phyloP scores from a whole-genome alignment of 2,888 invertebrate genomes.

The Pterobdella sp. region DNA sequence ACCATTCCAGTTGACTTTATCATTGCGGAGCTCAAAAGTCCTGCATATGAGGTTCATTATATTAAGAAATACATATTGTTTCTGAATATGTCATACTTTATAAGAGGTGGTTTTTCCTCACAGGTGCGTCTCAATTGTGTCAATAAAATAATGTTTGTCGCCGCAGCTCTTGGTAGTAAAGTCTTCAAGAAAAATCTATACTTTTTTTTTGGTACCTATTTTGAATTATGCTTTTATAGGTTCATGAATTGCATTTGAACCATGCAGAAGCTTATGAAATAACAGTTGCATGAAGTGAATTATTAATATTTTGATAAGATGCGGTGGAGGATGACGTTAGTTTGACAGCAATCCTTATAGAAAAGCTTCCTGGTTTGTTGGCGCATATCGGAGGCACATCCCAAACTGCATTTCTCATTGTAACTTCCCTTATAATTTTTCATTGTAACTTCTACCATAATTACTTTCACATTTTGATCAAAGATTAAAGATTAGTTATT shows the following conservation, averaged over 20 bases:
- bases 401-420: neutral
- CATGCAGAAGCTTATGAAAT: no score
- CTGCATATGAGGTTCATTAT: no score
- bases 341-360: slow-evolving; percentile 26
- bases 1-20: no score
- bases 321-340: slow-evolving; percentile 27
- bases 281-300: neutral
- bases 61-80: no score
- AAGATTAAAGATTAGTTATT: no score
- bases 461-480: no score
- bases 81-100: neutral
- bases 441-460: no score
- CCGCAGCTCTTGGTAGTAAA: neutral
- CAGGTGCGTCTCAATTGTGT: slow-evolving; percentile 20
- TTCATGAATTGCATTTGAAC: neutral
- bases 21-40: no score
- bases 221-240: neutral
- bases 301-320: neutral
- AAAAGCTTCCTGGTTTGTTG: slow-evolving; percentile 22
- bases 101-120: neutral
- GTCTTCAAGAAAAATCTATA: neutral
- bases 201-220: neutral
- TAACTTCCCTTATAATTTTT: no score
- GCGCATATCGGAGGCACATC: slow-evolving; percentile 12
- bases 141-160: slow-evolving; percentile 1